Conservation (phyloP, 2,113 vertebrate species). For the Ellobius talpinus region DNA sequence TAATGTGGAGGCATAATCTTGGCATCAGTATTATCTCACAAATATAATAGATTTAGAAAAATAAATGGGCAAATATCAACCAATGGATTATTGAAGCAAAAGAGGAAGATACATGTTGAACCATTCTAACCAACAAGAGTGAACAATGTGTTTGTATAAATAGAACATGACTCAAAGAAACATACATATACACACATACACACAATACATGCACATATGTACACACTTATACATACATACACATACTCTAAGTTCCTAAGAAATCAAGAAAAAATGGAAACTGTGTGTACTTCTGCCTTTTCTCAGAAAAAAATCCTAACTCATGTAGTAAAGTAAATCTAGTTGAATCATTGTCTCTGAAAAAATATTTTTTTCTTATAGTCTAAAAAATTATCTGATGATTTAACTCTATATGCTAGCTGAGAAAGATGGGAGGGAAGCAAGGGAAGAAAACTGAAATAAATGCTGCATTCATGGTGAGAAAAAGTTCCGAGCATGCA, state of each 20-base stretch:
- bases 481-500: not conserved
- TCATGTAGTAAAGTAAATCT: not conserved
- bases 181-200: too few species aligned
- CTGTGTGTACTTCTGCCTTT: not conserved
- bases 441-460: not conserved
- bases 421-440: not conserved
- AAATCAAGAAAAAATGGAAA: not conserved
- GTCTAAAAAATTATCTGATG: not conserved
- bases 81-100: not conserved
- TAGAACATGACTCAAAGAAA: not conserved
- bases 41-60: not conserved
- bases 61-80: not conserved
- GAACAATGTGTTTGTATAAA: not conserved
- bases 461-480: not conserved
- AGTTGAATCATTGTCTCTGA: not conserved
- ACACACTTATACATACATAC: not conserved
- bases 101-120: not conserved
- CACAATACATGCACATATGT: not conserved
- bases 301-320: not conserved
- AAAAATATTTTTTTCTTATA: not conserved
- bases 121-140: not conserved
- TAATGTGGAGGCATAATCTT: not conserved
- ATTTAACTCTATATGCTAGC: not conserved
- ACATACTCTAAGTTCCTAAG: not conserved
- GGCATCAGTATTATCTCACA: not conserved